Conservation (phyloP, 2,888 invertebrate genomes). For the Notocelia uddmanniana region DNA sequence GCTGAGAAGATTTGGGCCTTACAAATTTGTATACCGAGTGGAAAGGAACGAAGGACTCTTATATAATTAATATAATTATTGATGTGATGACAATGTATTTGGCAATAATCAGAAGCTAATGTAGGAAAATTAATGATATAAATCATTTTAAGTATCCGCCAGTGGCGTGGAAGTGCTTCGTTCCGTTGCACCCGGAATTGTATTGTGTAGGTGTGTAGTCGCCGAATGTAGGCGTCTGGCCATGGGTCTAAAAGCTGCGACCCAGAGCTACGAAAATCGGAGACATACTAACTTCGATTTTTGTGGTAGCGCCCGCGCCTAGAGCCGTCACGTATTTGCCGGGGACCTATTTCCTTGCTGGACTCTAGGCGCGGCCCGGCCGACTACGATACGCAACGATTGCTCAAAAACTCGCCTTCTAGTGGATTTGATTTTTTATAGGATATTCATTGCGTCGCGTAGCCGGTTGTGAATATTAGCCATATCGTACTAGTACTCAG, state of each 20-base stretch:
- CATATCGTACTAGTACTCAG: slow-evolving; percentile 35
- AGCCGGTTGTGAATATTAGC: slow-evolving; percentile 30
- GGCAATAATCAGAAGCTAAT: too few relatives aligned
- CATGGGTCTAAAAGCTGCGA: neutral
- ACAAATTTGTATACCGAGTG: neutral
- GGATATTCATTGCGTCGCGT: slow-evolving; percentile 25
- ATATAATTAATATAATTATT: neutral
- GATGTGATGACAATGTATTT: neutral
- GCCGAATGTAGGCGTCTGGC: neutral
- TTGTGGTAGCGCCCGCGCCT: neutral
- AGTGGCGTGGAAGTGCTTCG: neutral
- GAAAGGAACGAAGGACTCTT: neutral
- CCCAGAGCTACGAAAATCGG: too few relatives aligned
- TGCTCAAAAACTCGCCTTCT: neutral
- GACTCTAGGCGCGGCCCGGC: neutral
- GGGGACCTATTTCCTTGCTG: neutral
- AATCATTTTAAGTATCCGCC: neutral
- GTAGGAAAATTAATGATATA: neutral
- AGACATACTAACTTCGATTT: too few relatives aligned
- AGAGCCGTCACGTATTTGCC: neutral
- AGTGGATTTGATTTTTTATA: slow-evolving; percentile 10
- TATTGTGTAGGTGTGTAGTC: neutral
- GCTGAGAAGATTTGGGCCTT: neutral
- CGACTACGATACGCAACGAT: slow-evolving; percentile 2
- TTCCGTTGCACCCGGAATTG: neutral